These are phyloP conservation scores for Romanomermis culicivorax DNA, from an alignment of 2,888 invertebrate species.

Conservation along the genomic window DNA sequence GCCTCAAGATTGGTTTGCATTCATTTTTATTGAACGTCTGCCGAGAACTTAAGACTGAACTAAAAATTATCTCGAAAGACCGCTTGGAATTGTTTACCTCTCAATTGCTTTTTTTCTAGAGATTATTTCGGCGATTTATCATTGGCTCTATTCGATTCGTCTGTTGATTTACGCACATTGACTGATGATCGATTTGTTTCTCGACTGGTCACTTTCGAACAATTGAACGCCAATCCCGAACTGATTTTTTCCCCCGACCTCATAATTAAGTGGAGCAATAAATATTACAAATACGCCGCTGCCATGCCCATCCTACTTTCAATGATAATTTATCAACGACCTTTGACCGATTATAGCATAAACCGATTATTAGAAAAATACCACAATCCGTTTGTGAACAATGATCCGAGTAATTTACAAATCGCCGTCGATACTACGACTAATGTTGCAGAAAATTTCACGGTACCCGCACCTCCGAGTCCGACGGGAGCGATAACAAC, in stretches of 20 bases:
- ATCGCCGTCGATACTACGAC: too few species aligned
- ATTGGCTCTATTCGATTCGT: conserved; percentile 52
- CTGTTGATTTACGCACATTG: conserved; percentile 16
- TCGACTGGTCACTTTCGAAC: conserved; percentile 41
- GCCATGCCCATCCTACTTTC: conserved; percentile 76
- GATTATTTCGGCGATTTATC: conserved; percentile 39
- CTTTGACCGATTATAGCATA: conserved; percentile 41
- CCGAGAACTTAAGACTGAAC: too few species aligned
- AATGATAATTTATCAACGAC: conserved; percentile 59
- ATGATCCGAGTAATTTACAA: not conserved
- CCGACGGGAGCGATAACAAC: too few species aligned
- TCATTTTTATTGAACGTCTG: too few species aligned
- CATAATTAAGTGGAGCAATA: conserved; percentile 36
- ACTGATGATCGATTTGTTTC: conserved; percentile 43
- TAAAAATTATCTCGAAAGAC: too few species aligned
- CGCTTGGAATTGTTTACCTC: too few species aligned
- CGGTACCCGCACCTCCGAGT: too few species aligned
- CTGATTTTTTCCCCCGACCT: conserved; percentile 27
- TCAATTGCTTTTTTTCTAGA: conserved; percentile 11
- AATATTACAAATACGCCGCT: conserved; percentile 66
- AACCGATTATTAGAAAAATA: not conserved
- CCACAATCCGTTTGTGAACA: not conserved
- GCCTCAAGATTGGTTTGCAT: too few species aligned
- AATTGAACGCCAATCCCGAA: conserved; percentile 44
- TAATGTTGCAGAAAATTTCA: too few species aligned